A percentile compares a stretch with the other conserved stretches of the same genome.
Conservation (phyloP, 2,888 invertebrate genomes). For the Parapristionchus giblindavisi region DNA sequence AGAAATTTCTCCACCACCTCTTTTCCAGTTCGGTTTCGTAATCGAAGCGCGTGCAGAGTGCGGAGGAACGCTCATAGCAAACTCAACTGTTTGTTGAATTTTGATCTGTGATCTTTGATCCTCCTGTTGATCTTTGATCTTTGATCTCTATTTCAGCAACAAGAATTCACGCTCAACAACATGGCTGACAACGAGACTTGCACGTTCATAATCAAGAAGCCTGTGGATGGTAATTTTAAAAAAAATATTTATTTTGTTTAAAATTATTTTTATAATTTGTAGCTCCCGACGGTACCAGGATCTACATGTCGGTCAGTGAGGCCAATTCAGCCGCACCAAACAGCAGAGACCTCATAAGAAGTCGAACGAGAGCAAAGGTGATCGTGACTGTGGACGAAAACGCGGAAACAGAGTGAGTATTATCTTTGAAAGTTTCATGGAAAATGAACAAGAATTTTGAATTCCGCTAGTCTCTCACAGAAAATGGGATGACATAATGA, state of each 20-base stretch:
- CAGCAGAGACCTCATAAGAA: constrained; percentile 31
- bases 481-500: too few species aligned
- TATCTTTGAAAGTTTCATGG: too few species aligned
- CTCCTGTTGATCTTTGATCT: background rate
- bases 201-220: constrained; percentile 11
- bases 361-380: constrained; percentile 9
- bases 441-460: too few species aligned
- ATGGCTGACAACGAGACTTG: background rate
- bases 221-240: constrained; percentile 4
- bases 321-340: background rate
- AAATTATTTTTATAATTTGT: background rate
- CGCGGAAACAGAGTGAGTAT: too few species aligned
- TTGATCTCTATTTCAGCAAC: background rate
- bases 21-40: constrained; percentile 52
- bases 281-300: constrained; percentile 7
- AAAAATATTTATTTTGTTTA: background rate
- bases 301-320: constrained; percentile 23
- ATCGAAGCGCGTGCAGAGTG: constrained; percentile 53
- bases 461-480: too few species aligned
- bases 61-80: constrained; percentile 50
- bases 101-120: background rate
- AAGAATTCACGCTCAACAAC: constrained; percentile 3
- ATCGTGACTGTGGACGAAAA: background rate
- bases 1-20: too few species aligned
- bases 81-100: background rate